phyloP scores from a whole-genome alignment of 2,113 vertebrate genomes.

The Sinocyclocheilus maitianheensis region DNA sequence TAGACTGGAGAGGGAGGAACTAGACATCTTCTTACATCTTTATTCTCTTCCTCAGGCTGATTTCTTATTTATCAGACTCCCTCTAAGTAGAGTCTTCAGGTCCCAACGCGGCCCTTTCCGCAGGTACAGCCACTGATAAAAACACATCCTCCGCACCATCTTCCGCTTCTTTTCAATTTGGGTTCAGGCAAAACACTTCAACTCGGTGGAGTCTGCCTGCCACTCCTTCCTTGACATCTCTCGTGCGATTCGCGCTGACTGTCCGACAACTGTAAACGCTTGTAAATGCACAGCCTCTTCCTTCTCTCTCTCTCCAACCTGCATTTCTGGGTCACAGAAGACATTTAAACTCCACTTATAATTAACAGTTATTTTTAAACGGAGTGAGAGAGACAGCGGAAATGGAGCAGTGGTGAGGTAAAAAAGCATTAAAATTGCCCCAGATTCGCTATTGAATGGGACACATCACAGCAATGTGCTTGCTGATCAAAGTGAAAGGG shows the following conservation, averaged over 20 bases:
- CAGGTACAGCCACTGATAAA: conserved; percentile 44
- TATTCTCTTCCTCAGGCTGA: conserved; percentile 74
- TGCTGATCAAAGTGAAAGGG: conserved; percentile 98
- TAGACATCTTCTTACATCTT: conserved; percentile 67
- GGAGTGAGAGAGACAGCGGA: conserved; percentile 70
- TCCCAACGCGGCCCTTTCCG: conserved; percentile 23
- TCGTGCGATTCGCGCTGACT: neutral
- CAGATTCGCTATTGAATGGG: conserved; percentile 99
- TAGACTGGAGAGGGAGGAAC: conserved; percentile 23
- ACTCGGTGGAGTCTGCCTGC: neutral
- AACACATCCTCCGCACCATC: conserved; percentile 39
- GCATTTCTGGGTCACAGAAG: conserved; percentile 99
- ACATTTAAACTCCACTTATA: conserved; percentile 99
- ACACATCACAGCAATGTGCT: conserved; percentile 99
- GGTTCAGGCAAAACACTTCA: conserved; percentile 26
- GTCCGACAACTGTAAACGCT: conserved; percentile 39
- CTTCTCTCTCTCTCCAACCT: conserved; percentile 81
- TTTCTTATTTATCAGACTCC: conserved; percentile 78
- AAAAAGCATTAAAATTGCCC: conserved; percentile 99
- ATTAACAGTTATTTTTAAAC: conserved; percentile 99
- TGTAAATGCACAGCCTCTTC: conserved; percentile 85
- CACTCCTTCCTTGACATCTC: neutral
- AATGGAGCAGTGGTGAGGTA: conserved; percentile 99
- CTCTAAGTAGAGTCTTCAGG: conserved; percentile 45
- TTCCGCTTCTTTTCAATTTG: conserved; percentile 71